Evolutionary conservation across 2,113 vertebrate genomes (phyloP).

Genomic region (Furnarius figulus): DNA sequence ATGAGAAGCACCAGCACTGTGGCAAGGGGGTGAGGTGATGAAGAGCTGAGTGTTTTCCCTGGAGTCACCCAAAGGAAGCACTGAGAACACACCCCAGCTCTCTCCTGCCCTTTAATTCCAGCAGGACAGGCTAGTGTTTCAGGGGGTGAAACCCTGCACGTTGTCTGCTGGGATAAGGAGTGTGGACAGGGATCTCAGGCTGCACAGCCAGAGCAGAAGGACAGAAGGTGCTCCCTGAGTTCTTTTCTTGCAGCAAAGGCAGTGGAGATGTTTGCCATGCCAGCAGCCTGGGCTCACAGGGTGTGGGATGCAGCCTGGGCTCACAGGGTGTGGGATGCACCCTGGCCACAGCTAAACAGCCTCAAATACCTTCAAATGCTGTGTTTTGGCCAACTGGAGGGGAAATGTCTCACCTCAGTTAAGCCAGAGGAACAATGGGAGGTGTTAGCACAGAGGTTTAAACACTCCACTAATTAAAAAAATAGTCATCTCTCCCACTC

Average conservation of each 20-base stretch:
- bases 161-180: neutral
- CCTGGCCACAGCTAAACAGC: neutral
- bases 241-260: neutral
- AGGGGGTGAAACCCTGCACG: neutral
- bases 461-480: conserved; percentile 4
- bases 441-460: neutral
- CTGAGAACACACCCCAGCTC: neutral
- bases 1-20: neutral
- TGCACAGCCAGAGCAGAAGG: neutral
- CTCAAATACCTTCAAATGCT: neutral
- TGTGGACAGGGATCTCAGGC: neutral
- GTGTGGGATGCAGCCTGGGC: neutral
- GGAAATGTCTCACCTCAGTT: neutral
- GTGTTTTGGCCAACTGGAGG: neutral
- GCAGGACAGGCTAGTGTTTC: neutral
- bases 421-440: neutral
- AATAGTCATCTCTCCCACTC: neutral
- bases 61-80: neutral
- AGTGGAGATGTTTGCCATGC: neutral
- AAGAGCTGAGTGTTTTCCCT: neutral
- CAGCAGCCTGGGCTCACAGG: neutral
- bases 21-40: neutral
- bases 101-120: neutral
- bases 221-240: neutral
- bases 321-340: neutral